Evolutionary conservation across 2,888 invertebrate genomes (phyloP), one percentile per base, ranked within the genome.

Genomic region (Thereva unica): DNA sequence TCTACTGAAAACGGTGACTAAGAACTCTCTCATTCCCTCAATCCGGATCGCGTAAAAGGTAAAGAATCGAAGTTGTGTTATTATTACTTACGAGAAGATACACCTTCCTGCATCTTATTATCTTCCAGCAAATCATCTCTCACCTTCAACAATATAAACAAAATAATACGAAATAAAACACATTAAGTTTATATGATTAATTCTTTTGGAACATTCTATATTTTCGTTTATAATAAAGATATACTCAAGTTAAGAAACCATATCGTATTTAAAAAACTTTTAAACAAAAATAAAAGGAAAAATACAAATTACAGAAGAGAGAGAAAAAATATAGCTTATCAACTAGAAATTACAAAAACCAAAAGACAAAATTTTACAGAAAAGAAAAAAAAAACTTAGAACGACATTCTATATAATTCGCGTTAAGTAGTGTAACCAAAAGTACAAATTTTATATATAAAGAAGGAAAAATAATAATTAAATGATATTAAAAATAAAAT

Each of bases 231-330:
- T 47, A 44, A 45, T 59, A 59, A 54, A 59, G 57, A 59, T 38
- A 47, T 59, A 59, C 47, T 37, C 57, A 63, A 50, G 53, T 52
- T 41, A 34, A 47, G 9, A 68, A 64, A 68, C 67, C 57, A 68
- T 68, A 68, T 68, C 68, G 68, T 68, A 68, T 66, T 68, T 68
- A 68, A 68, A 66, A 68, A 68, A 66, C 66, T 66, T 55, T 63
- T 23, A 23, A 66, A 68, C 68, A 68, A 66, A 68, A 65, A 40
- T 66, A 66, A 59, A 59, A 59, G 45, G 47, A 47, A 7, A 57
- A 56, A 44, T 12, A 38, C 41, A 44, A 59, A 45, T 66, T n/a
- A 5, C 10, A 23, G 23, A 2, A 23, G 23, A 23, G 23, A 45
- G 63, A 67, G 12, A 35, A 47, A 57, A 47, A 8, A 54, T 55